Evolutionary conservation across 1,140 invertebrate species (phyloP), one percentile per base, ranked within the genome.

Genomic region (Zeugodacus cucurbitae): DNA sequence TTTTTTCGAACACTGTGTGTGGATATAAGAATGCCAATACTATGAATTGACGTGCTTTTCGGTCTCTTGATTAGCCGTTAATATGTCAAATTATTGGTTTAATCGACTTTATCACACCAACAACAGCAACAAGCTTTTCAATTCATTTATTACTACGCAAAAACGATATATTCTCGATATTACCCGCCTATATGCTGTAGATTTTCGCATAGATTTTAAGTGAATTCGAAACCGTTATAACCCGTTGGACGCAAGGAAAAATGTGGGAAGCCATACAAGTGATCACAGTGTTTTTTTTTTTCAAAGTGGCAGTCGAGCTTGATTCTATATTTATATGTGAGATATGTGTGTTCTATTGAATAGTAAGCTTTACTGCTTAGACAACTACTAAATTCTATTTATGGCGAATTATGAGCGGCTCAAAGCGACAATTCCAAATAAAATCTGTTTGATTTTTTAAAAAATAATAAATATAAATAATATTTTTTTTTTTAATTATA

Each of bases 201-300:
- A 17, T 41, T 41, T 74, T 74, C 34, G 17, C 34, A 6, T 37
- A 17, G 0, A 54, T 54, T 74, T 74, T n/a, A 74, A 0, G 34
- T 41, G 20, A 74, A 74, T 20, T 20, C 37, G 67, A 74, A 74
- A 41, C 32, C 17, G 67, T 74, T 74, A 41, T 8, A 74, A 34
- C 37, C 32, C 67, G 37, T 74, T 74, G 29, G 10, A 67, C 32
- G 62, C 62, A 34, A 32, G 62, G n/a, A 34, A 74, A 74, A 41
- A 74, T 74, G 67, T 74, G 67, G 67, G 67, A 74, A 74, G 37
- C 67, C 67, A 74, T 41, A 74, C 67, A 74, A 74, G 34, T 6
- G 4, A 20, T 20, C 37, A 29, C 20, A 74, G 22, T 0, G 34
- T 7, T 32, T 67, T 74, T 74, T 7, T 32, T 67, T 74, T 74